Evolutionary conservation across 2,797 vertebrate genomes (phyloP), one percentile per base, ranked within the genome.

Genomic region (Thripadectes ignobilis): DNA sequence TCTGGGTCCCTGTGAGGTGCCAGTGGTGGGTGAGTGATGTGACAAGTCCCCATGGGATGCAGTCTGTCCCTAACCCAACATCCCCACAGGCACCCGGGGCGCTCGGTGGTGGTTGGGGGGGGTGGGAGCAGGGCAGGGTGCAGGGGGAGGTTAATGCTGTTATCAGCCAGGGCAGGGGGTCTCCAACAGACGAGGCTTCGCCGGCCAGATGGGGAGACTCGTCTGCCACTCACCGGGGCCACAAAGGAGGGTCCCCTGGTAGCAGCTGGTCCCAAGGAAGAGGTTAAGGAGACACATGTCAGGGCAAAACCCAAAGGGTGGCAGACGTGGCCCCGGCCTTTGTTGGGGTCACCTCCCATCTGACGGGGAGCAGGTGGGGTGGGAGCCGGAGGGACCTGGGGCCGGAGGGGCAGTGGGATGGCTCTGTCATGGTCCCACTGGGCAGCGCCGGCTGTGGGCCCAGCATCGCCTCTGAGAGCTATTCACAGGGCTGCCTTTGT

Each of bases 171-270:
- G 93, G 81, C 89, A 92, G 36, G 62, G 79, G 95, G 92, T 94
- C 97, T 97, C 96, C 95, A 96, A 97, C 97, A 96, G 85, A 74
- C 61, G 52, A 89, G 97, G 96, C 98, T 97, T 84, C 66, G 78
- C 95, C 12, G 83, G 96, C 97, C 98, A 99, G 98, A 98, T 98
- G 98, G 98, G 98, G 93, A 79, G 32, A 73, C 94, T 96, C 94
- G 88, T 98, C 98, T 97, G 97, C 96, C 29, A 82, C 87, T 96
- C 78, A 83, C 97, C 83, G 34, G 77, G 96, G 84, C 95, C 77
- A 97, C 95, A 97, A 96, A 97, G 90, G 85, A 93, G 87, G 61
- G 46, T 94, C 79, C 90, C 94, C 92, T 68, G 75, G 76, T 54
- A 95, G 96, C 97, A 98, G 97, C 96, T 97, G 97, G 94, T 95